A percentile compares a stretch with the other conserved stretches of the same genome.
Conservation (phyloP, 1,140 invertebrate species). For the Pachypsylla venusta region DNA sequence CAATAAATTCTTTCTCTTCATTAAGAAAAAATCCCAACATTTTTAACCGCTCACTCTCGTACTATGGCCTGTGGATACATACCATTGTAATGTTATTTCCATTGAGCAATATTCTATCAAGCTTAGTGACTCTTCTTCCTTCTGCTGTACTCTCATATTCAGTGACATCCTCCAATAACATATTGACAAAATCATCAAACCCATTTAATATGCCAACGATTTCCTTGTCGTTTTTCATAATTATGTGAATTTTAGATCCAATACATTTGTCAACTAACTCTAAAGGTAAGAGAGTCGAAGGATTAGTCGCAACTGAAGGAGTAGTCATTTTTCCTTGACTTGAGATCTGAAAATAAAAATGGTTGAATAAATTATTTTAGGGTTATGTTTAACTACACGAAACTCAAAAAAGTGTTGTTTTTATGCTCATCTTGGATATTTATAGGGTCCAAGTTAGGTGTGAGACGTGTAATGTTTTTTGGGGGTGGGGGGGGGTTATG, state of each 20-base stretch:
- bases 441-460: too few relatives aligned
- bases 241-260: slow-evolving; percentile 95
- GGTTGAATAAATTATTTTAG: too few relatives aligned
- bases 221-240: slow-evolving; percentile 99
- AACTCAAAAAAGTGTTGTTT: too few relatives aligned
- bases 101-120: slow-evolving; percentile 96
- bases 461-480: too few relatives aligned
- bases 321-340: too few relatives aligned
- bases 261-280: slow-evolving; percentile 99
- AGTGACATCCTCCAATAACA: slow-evolving; percentile 83
- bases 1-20: not conserved
- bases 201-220: slow-evolving; percentile 94
- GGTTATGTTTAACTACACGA: too few relatives aligned
- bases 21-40: slow-evolving; percentile 4
- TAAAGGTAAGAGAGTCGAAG: slow-evolving; percentile 57
- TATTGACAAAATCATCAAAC: slow-evolving; percentile 99
- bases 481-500: too few relatives aligned
- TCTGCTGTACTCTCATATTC: slow-evolving; percentile 94
- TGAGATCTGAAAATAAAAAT: too few relatives aligned
- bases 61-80: slow-evolving; percentile 15
- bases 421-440: too few relatives aligned
- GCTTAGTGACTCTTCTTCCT: slow-evolving; percentile 86
- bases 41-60: not conserved
- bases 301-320: slow-evolving; percentile 37
- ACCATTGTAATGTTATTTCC: slow-evolving; percentile 99